phyloP scores from a whole-genome alignment of 2,888 invertebrate species.

The Kryphioiulus occultus region DNA sequence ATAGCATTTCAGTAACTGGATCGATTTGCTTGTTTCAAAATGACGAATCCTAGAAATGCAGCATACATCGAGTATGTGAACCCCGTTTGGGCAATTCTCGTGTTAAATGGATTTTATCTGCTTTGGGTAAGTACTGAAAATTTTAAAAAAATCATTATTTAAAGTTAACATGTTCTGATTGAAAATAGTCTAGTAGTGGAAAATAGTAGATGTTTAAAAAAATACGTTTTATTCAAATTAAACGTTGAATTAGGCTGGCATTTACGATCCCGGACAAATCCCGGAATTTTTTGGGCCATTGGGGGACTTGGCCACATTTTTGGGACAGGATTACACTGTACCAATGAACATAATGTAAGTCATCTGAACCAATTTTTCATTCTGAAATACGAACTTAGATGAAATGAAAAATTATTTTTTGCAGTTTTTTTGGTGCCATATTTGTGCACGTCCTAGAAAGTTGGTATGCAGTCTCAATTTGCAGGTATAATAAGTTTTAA shows the following conservation, averaged over 20 bases:
- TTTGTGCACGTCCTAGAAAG: constrained; percentile 1
- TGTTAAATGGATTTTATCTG: not conserved
- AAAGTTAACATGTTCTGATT: too few species aligned
- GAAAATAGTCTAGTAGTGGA: too few species aligned
- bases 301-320: not conserved
- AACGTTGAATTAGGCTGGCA: not conserved
- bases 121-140: constrained; percentile 12
- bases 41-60: not conserved
- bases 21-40: not conserved
- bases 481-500: too few species aligned
- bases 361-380: not conserved
- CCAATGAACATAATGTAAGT: not conserved
- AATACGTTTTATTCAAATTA: not conserved
- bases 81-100: constrained; percentile 36
- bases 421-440: not conserved
- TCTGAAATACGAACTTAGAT: not conserved
- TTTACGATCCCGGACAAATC: not conserved
- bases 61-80: not conserved
- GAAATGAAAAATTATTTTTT: too few species aligned
- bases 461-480: not conserved
- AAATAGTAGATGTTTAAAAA: too few species aligned
- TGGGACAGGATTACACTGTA: not conserved
- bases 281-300: constrained; percentile 7
- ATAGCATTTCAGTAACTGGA: not conserved
- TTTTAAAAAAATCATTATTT: too few species aligned